Base-by-base conservation (phyloP, 2,113 vertebrate species). In the Gnathonemus longibarbis region DNA sequence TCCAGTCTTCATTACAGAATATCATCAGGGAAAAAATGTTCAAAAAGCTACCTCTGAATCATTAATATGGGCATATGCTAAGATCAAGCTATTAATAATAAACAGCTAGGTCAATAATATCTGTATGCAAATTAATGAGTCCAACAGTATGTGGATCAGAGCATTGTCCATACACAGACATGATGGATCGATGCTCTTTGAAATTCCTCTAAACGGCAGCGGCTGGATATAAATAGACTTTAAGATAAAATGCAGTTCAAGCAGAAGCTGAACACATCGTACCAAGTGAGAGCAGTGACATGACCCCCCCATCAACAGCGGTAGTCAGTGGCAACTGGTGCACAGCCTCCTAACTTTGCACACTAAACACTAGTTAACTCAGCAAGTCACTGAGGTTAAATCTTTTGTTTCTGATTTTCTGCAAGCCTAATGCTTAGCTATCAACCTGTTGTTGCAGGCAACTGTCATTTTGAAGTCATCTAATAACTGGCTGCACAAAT, bases 141-240 rank as follows among this genome's bases (percentile, higher is more conserved):
- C n/a, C 13, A 17, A 52, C n/a, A 50, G 49, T 87, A 56, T 87
- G 50, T 39, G 31, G 85, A 87, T 50, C n/a, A 53, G n/a, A 53
- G 45, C 19, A 8, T 15, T 31, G 85, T 52, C 85, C 50, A 39
- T 87, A 53, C 39, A 53, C 48, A 87, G 49, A 35, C 49, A 87
- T 31, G 31, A 87, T 56, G 35, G 85, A 56, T 35, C 50, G 11
- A 53, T 48, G 50, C 85, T 87, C 27, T 53, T 87, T 87, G 50
- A 19, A 35, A 87, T 46, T n/a, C 39, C 42, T 66, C 87, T 66
- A 88, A 46, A 88, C 15, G 56, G 52, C 31, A 62, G 35, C 4
- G 53, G 35, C 52, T 62, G 27, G 27, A 35, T 87, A 87, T 87
- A 87, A 87, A 87, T 87, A 87, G 50, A 87, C 85, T 15, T 52